Base-by-base conservation (phyloP, 2,888 invertebrate genomes). In the Cacoxenus indagator region DNA sequence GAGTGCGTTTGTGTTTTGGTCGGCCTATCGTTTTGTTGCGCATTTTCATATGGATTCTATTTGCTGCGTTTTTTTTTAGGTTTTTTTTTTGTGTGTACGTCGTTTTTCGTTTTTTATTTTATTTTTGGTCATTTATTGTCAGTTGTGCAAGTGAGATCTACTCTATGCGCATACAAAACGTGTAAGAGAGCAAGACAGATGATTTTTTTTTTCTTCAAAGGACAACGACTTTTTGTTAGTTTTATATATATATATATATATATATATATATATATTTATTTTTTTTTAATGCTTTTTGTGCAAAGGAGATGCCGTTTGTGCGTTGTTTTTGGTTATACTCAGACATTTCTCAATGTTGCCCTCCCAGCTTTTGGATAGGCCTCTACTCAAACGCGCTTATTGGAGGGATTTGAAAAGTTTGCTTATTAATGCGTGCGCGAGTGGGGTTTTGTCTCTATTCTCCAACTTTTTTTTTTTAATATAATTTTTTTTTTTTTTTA, bases 341-440 rank as follows among this genome's bases (percentile, higher is more conserved):
- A 73, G 71, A 71, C 71, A 73, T 70, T 54, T 46, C 17, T n/a
- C 61, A 14, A 17, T 45, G 29, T 62, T 62, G 37, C 22, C 37
- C 37, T 24, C 61, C 22, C 76, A 76, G 77, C 76, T 76, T 77
- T 78, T 78, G 78, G 84, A 78, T 83, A 84, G 82, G 82, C 81
- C 83, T 51, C 22, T 76, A 78, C 76, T 73, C 75, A 70, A 65
- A 66, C 72, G 72, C 69, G 74, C 68, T 67, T 73, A 77, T 76
- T 81, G 74, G 77, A 77, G 77, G 70, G 72, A 79, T 84, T 84
- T 84, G 79, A 77, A 83, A 78, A 73, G 70, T 74, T 77, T 79
- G 81, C 76, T 72, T 76, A 77, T 81, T 67, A 74, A 64, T 69
- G 71, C 72, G 72, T 65, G 61, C 68, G 70, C 62, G 51, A 45